Evolutionary conservation across 2,113 vertebrate species (phyloP), one percentile per base, ranked within the genome.

Genomic region (Dipodomys ordii): DNA sequence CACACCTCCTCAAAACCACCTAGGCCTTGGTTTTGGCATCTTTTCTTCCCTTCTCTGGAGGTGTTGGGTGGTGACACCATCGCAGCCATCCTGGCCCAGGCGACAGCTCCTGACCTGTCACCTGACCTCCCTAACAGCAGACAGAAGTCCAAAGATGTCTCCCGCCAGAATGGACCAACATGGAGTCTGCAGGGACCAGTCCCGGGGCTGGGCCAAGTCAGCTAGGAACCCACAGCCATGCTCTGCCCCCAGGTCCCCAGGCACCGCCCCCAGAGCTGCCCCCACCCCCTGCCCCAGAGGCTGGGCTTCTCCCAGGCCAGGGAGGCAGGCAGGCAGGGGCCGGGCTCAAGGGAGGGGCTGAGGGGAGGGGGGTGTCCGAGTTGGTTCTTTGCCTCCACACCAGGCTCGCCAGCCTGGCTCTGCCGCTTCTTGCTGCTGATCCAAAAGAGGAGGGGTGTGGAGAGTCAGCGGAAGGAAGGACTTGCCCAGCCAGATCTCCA

Each of bases 111-210:
- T 20, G 39, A 74, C 77, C 49, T 46, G 83, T 25, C 69, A 19
- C 27, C 39, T 18, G 22, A 9, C 81, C 67, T 73, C 73, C 20
- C 30, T 9, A 62, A 28, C 15, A 73, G 53, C 3, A 2, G 84
- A 28, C 28, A 28, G 39, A 4, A 20, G 68, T 28, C 27, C 9
- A 28, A 62, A 27, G 64, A 13, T 0, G 1, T 3, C 0, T 1
- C n/a, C 82, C 44, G 60, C 77, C n/a, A 32, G 25, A 27, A 39
- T 25, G 11, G 80, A 44, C 0, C 9, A 13, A 57, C 53, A 57
- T 57, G 53, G 53, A 13, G 53, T 57, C 53, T 57, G 53, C 20
- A 64, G 62, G 6, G 62, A 64, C 62, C 20, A 5, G 62, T n/a
- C 22, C n/a, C 20, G 3, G 16, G n/a, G 49, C 7, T 13, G 7